These are phyloP conservation scores for Phalacrocorax pelagicus DNA, from an alignment of 2,113 vertebrate genomes.

Conservation along the genomic window DNA sequence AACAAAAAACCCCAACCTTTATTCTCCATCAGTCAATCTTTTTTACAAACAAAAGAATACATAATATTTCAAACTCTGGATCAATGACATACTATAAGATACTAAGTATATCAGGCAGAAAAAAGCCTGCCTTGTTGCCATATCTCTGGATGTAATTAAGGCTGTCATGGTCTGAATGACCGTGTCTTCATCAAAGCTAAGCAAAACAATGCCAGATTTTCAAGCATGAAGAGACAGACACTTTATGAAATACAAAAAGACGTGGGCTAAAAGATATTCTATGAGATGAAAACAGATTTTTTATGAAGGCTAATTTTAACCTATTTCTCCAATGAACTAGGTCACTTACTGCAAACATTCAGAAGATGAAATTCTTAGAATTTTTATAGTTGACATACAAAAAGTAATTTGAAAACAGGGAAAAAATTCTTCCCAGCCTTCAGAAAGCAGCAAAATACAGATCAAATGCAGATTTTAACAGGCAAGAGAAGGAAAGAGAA, in stretches of 20 bases:
- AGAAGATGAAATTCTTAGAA: neutral
- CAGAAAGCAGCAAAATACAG: neutral
- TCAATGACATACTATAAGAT: neutral
- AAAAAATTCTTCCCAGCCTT: neutral
- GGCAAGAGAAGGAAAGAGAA: neutral
- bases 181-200: slow-evolving; percentile 56
- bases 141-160: slow-evolving; percentile 38
- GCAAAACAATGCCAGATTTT: slow-evolving; percentile 28
- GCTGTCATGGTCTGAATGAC: slow-evolving; percentile 20
- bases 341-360: neutral
- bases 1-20: neutral
- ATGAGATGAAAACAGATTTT: slow-evolving; percentile 24
- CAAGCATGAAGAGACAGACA: slow-evolving; percentile 30
- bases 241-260: slow-evolving; percentile 54
- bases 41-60: neutral
- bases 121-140: neutral
- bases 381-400: neutral
- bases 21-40: neutral
- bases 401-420: neutral
- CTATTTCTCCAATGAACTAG: slow-evolving; percentile 34
- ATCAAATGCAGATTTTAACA: neutral
- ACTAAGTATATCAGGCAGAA: neutral
- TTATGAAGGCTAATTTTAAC: slow-evolving; percentile 45
- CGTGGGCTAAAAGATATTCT: neutral
- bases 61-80: neutral